Evolutionary conservation across 2,888 invertebrate species (phyloP).

Genomic region (Phyllotreta cruciferae): DNA sequence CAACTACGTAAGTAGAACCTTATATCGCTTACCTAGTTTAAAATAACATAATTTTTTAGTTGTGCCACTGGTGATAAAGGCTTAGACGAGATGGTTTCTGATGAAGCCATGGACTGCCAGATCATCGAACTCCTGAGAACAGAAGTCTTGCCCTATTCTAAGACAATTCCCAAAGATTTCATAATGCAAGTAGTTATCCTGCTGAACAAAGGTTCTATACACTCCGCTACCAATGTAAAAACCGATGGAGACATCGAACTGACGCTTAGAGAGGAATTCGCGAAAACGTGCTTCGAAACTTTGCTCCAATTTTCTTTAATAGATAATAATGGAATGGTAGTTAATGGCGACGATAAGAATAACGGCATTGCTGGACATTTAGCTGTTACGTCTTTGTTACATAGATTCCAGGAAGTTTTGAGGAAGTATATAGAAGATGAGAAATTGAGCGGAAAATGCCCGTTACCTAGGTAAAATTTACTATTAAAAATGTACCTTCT

Average conservation of each 20-base stretch:
- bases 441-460: conserved; percentile 83
- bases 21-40: background rate
- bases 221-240: conserved; percentile 73
- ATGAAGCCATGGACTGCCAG: conserved; percentile 84
- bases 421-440: conserved; percentile 87
- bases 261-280: conserved; percentile 92
- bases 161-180: conserved; percentile 80
- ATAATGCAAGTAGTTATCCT: conserved; percentile 83
- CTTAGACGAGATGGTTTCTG: conserved; percentile 67
- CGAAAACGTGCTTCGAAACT: conserved; percentile 95
- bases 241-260: conserved; percentile 81
- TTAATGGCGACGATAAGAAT: conserved; percentile 58
- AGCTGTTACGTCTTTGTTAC: conserved; percentile 90
- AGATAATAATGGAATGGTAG: conserved; percentile 64
- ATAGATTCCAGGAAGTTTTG: conserved; percentile 92
- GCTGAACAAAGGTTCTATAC: conserved; percentile 85
- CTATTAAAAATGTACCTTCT: conserved; percentile 6
- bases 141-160: conserved; percentile 82
- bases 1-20: conserved; percentile 68
- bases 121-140: conserved; percentile 82
- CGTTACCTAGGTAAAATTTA: conserved; percentile 74
- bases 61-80: conserved; percentile 65
- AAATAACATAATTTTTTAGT: conserved; percentile 49
- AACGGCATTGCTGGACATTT: conserved; percentile 73
- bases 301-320: conserved; percentile 90